Conservation (phyloP, 2,113 vertebrate species). For the Lonchura striata region DNA sequence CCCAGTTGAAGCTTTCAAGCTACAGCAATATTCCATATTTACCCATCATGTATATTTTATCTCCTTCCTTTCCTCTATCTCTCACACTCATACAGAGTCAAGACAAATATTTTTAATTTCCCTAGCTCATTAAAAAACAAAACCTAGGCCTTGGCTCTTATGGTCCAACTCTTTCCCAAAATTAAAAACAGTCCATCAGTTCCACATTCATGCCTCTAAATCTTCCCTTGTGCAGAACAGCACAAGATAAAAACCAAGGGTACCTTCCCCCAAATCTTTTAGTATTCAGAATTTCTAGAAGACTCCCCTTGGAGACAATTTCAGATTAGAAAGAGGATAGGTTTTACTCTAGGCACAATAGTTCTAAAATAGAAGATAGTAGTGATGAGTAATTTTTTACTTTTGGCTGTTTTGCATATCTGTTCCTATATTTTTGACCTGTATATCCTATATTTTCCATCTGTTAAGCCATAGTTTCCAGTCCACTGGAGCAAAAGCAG, state of each 20-base stretch:
- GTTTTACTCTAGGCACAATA: neutral
- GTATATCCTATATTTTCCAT: slow-evolving; percentile 61
- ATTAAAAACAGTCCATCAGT: slow-evolving; percentile 31
- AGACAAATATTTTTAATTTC: slow-evolving; percentile 43
- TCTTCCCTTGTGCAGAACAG: neutral
- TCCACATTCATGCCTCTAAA: neutral
- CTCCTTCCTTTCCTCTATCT: neutral
- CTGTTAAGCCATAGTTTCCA: slow-evolving; percentile 65
- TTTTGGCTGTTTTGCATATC: neutral
- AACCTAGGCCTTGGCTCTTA: neutral
- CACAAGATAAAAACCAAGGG: neutral
- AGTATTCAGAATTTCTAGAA: neutral
- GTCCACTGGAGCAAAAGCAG: slow-evolving; percentile 70
- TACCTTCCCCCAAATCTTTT: neutral
- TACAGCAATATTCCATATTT: neutral
- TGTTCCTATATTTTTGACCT: slow-evolving; percentile 10
- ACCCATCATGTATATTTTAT: neutral
- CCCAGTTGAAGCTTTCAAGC: neutral
- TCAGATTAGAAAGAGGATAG: neutral
- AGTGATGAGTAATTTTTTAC: neutral
- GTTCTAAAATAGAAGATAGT: neutral
- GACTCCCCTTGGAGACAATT: neutral
- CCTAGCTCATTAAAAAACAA: slow-evolving; percentile 2
- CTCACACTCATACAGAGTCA: neutral
- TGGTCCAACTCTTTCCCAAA: neutral